Percentiles rank a stretch among this genome's conserved stretches.
These are phyloP conservation scores for Indicator maculatus DNA, from an alignment of 2,113 vertebrate species.

Conservation along the genomic window DNA sequence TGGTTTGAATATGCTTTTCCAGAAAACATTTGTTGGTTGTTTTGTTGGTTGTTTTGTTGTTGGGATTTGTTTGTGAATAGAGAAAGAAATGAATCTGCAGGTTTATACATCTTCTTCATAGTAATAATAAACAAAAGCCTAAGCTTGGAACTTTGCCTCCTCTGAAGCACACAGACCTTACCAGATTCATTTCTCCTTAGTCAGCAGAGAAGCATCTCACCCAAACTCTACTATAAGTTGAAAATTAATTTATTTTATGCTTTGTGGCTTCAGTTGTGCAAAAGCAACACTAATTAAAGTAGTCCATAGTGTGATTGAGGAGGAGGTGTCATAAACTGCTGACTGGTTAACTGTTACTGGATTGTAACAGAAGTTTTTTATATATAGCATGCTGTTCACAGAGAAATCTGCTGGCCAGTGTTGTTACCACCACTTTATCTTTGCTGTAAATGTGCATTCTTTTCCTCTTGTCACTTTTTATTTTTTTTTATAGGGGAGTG, in stretches of 20 bases:
- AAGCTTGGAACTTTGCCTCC: background rate
- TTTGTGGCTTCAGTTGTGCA: background rate
- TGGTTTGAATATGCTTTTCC: background rate
- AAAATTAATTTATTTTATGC: background rate
- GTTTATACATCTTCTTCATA: background rate
- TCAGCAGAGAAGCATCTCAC: background rate
- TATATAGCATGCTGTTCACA: background rate
- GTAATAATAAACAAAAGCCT: background rate
- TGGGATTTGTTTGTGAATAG: background rate
- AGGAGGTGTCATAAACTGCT: background rate
- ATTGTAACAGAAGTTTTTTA: constrained; percentile 15
- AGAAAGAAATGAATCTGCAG: background rate
- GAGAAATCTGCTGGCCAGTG: background rate
- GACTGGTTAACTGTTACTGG: background rate
- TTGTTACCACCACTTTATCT: background rate
- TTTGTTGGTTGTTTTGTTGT: background rate
- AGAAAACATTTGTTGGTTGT: background rate
- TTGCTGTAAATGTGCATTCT: background rate
- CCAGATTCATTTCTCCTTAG: background rate
- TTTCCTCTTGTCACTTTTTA: background rate
- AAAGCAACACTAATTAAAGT: background rate
- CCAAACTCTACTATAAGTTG: background rate
- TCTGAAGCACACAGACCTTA: background rate
- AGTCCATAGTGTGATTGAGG: background rate
- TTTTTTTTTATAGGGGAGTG: background rate